These are phyloP conservation scores for Volucella zonaria DNA, from an alignment of 2,888 invertebrate genomes.

Conservation along the genomic window DNA sequence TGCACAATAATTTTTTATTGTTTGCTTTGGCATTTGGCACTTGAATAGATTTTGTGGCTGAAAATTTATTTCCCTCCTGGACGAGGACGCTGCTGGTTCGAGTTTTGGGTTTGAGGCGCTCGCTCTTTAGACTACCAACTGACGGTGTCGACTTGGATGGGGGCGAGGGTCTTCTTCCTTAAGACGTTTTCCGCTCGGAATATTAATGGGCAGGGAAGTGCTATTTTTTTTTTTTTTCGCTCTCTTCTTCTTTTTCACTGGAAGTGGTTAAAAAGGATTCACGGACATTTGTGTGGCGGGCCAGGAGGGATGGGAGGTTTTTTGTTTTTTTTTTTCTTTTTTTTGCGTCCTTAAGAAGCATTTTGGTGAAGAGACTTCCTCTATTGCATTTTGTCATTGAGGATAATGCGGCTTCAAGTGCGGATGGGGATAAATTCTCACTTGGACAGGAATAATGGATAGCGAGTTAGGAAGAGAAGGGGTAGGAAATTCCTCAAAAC, in stretches of 20 bases:
- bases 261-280: conserved; percentile 64
- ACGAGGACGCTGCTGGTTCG: conserved; percentile 6
- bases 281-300: conserved; percentile 39
- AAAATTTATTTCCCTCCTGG: conserved; percentile 62
- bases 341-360: conserved; percentile 23
- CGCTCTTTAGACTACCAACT: too few species aligned
- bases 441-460: conserved; percentile 55
- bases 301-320: too few species aligned
- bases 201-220: conserved; percentile 53
- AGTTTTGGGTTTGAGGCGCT: too few species aligned
- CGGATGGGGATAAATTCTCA: conserved; percentile 56
- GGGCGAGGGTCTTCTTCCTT: conserved; percentile 29
- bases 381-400: conserved; percentile 56
- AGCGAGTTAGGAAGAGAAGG: conserved; percentile 24
- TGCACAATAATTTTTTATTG: conserved; percentile 74
- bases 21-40: conserved; percentile 73
- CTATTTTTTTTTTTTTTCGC: conserved; percentile 13
- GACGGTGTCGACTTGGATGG: too few species aligned
- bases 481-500: conserved; percentile 17
- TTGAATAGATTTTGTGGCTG: conserved; percentile 72
- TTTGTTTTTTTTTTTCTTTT: not conserved
- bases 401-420: conserved; percentile 56
- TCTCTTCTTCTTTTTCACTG: conserved; percentile 1
- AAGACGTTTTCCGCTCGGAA: conserved; percentile 64
- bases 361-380: conserved; percentile 49